phyloP scores from a whole-genome alignment of 2,797 vertebrate species.

The Buceros bicornis region DNA sequence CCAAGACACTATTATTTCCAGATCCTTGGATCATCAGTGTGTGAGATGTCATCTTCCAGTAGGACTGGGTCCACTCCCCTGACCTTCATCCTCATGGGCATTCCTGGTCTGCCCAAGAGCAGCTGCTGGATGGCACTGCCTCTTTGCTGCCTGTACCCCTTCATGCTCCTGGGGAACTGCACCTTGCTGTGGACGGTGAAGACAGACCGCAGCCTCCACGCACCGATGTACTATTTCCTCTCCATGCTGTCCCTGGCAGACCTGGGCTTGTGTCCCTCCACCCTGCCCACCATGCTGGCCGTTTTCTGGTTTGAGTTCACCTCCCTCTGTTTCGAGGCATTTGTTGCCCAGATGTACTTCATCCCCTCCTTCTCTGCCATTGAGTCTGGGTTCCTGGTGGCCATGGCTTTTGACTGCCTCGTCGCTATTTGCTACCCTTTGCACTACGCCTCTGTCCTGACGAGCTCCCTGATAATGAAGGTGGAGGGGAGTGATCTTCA shows the following conservation, averaged over 20 bases:
- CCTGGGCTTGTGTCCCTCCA: constrained; percentile 59
- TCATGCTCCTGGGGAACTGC: constrained; percentile 49
- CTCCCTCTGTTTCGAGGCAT: constrained; percentile 13
- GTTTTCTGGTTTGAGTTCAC: constrained; percentile 38
- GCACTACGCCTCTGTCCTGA: constrained; percentile 36
- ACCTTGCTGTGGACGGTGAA: constrained; percentile 36
- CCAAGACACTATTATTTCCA: not conserved
- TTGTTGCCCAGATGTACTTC: constrained; percentile 79
- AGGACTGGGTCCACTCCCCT: not conserved
- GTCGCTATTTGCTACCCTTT: constrained; percentile 65
- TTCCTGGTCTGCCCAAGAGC: not conserved
- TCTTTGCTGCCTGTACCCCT: constrained; percentile 44
- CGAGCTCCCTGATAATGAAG: not conserved
- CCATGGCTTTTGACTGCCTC: constrained; percentile 75
- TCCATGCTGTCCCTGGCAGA: constrained; percentile 64
- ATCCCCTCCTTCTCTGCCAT: constrained; percentile 73
- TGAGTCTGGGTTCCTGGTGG: constrained; percentile 62
- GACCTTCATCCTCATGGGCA: not conserved
- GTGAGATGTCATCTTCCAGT: not conserved
- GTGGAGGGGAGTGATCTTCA: not conserved
- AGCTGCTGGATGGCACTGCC: constrained; percentile 36
- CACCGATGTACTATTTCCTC: constrained; percentile 44
- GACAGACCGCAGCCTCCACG: constrained; percentile 31
- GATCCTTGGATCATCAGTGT: rapidly evolving
- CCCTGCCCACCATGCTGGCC: constrained; percentile 55